phyloP scores from a whole-genome alignment of 2,888 invertebrate genomes.

The Melolontha melolontha region DNA sequence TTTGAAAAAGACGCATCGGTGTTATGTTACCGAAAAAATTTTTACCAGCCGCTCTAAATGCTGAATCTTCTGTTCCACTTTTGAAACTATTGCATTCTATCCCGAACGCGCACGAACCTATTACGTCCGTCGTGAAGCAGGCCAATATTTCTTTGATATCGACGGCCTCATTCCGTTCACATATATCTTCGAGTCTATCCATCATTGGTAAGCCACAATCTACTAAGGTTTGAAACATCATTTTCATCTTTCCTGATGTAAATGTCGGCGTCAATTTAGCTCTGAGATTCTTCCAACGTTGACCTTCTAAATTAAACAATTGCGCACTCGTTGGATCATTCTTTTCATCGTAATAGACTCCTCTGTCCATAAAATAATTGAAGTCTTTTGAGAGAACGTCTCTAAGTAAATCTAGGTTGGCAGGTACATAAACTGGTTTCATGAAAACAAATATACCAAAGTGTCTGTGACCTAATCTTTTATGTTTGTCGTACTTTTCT shows the following conservation, averaged over 20 bases:
- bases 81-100: slow-evolving; percentile 58
- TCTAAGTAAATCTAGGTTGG: slow-evolving; percentile 63
- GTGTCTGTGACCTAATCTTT: slow-evolving; percentile 42
- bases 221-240: slow-evolving; percentile 64
- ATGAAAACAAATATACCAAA: slow-evolving; percentile 37
- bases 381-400: slow-evolving; percentile 64
- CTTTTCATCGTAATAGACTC: slow-evolving; percentile 62
- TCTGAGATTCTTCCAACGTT: slow-evolving; percentile 67
- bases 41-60: slow-evolving; percentile 57
- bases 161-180: slow-evolving; percentile 18
- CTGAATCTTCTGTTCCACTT: slow-evolving; percentile 59
- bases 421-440: slow-evolving; percentile 47
- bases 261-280: slow-evolving; percentile 67
- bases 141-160: slow-evolving; percentile 55
- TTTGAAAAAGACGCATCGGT: slow-evolving; percentile 43
- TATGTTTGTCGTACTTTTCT: slow-evolving; percentile 37
- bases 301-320: slow-evolving; percentile 62
- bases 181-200: slow-evolving; percentile 23
- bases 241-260: slow-evolving; percentile 67
- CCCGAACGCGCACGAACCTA: slow-evolving; percentile 62
- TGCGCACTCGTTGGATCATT: slow-evolving; percentile 62
- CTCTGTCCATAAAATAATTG: slow-evolving; percentile 64
- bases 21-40: slow-evolving; percentile 51
- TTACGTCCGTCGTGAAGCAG: slow-evolving; percentile 62
- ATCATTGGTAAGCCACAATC: slow-evolving; percentile 48